Base-by-base conservation (phyloP, 1,140 invertebrate genomes). In the Melanaphis sacchari region DNA sequence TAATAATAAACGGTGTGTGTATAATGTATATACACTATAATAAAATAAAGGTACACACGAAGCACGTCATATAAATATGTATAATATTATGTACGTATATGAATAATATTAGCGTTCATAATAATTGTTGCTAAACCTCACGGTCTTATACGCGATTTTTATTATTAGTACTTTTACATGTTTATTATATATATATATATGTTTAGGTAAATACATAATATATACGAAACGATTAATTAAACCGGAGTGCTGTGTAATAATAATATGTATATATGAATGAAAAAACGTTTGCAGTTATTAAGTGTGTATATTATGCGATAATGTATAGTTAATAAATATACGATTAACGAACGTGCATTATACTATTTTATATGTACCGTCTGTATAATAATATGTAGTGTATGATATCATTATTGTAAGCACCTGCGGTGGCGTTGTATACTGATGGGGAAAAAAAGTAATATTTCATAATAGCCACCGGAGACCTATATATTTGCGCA, bases 321-420 rank as follows among this genome's bases (percentile, higher is more conserved):
- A 76, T 66, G 59, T n/a, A n/a, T 76, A 76, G n/a, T n/a, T 76
- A 76, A 76, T 76, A n/a, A 76, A 76, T n/a, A 59, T 76, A 76
- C 59, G 31, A 18, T 76, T 6, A 11, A 36, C 59, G n/a, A 76
- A 7, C 59, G 59, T 76, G 31, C 59, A 24, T 76, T 76, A 76
- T 18, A 76, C 18, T 15, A n/a, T 76, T 76, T n/a, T 66, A n/a
- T 66, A n/a, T 11, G 3, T 84, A 84, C 7, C 81, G n/a, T 76
- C 31, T 76, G n/a, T 36, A n/a, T 66, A 5, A 15, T 46, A 46
- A 9, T 41, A 8, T 15, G 36, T 2, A 18, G 15, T 18, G 31
- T 66, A 76, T 76, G 59, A 76, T 76, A 76, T 76, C 31, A 76
- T 76, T 85, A 85, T 85, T 85, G 38, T 85, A 85, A 85, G 31